Base-by-base conservation (phyloP, 2,888 invertebrate genomes). In the Dicranocentrus wangi region DNA sequence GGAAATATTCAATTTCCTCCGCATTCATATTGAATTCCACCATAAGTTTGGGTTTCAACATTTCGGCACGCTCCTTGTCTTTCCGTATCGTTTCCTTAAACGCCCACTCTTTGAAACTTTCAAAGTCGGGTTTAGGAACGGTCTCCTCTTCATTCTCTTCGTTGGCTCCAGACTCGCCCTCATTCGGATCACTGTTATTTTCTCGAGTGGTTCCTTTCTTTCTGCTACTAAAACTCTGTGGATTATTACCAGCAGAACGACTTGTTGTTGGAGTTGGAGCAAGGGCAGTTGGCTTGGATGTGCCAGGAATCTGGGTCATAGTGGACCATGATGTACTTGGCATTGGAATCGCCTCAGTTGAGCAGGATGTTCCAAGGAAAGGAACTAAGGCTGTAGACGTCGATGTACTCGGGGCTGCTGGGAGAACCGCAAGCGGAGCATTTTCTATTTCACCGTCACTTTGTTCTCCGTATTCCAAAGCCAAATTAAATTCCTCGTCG, bases 31-130 rank as follows among this genome's bases (percentile, higher is more conserved):
- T 32, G 5, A 55, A 27, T 5, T 19, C 19, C 28, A 27, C 21
- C 55, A 71, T 65, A 0, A 78, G 25, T 8, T 32, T 21, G 1
- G 70, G 65, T 10, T 32, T 5, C 1, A 39, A 28, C 17, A 28
- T 2, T 0, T 5, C n/a, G 15, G 19, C 17, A 10, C 15, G 32
- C 1, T 58, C 28, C 8, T 17, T 25, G 5, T 66, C 42, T 17
- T 70, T 61, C 10, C 58, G 17, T 10, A 72, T 72, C 8, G 19
- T 42, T 21, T 66, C 66, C 21, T 39, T 3, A 28, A 79, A 79
- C 3, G 51, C 79, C 79, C 79, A 79, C 7, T 71, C 66, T 1
- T 47, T 71, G 17, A 79, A 79, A 2, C 60, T 32, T 32, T 72
- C 72, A 23, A 79, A 79, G 17, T 71, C 58, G 0, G 66, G 15